Conservation (phyloP, 2,113 vertebrate genomes). For the Sakesphorus luctuosus region DNA sequence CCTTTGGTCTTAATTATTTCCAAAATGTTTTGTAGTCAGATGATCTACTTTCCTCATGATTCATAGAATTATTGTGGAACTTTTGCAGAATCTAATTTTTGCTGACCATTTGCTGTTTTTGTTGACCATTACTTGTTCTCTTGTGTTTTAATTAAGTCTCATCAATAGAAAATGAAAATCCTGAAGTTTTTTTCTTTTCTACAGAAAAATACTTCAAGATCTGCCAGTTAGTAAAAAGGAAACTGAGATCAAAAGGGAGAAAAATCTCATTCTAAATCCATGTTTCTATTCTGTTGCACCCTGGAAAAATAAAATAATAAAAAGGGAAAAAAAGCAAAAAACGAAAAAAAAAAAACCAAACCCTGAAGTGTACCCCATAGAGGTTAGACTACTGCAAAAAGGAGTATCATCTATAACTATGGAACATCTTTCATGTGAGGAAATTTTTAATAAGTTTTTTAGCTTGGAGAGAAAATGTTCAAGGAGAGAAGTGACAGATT, state of each 20-base stretch:
- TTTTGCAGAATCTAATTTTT: not conserved
- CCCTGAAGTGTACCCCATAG: not conserved
- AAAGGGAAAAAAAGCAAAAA: accelerated
- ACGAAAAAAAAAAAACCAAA: accelerated
- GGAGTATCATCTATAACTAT: not conserved
- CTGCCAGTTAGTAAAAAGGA: not conserved
- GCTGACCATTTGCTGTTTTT: not conserved
- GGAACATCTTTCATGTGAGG: not conserved
- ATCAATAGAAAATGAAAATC: not conserved
- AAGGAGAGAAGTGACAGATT: not conserved
- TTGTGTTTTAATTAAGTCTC: not conserved
- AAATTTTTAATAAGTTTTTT: not conserved
- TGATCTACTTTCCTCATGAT: not conserved
- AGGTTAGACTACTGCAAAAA: not conserved
- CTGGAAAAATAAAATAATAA: too few species aligned
- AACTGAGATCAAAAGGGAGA: not conserved
- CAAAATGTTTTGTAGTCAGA: not conserved
- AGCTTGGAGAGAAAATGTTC: not conserved
- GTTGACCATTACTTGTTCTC: not conserved
- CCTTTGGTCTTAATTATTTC: not conserved
- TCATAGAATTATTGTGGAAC: not conserved
- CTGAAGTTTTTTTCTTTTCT: not conserved
- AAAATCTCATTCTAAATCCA: not conserved
- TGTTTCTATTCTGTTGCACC: not conserved
- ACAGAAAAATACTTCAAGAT: not conserved